Conservation (phyloP, 2,888 invertebrate species). For the Drosophila emarginata region DNA sequence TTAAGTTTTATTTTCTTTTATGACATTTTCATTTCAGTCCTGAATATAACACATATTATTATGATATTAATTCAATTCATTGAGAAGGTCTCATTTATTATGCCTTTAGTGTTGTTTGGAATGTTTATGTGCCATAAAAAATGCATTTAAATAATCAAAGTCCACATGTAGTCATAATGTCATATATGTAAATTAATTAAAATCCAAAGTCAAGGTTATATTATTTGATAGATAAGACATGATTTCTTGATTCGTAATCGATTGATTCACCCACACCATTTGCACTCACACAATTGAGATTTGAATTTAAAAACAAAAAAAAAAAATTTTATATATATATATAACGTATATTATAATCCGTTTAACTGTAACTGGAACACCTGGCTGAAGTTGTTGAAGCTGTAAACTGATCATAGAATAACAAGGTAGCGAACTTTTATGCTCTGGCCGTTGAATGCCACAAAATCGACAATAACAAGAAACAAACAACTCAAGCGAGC, state of each 20-base stretch:
- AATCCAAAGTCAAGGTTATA: conserved; percentile 67
- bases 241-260: neutral
- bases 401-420: conserved; percentile 81
- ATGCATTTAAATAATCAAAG: conserved; percentile 44
- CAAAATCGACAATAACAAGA: conserved; percentile 39
- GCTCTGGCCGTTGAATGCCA: conserved; percentile 79
- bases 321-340: conserved; percentile 29
- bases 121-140: conserved; percentile 24
- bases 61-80: neutral
- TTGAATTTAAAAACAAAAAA: too few relatives aligned
- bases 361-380: conserved; percentile 49
- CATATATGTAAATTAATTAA: neutral
- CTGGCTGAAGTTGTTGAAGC: conserved; percentile 57
- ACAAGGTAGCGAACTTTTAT: conserved; percentile 81
- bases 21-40: too few relatives aligned
- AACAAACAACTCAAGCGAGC: conserved; percentile 57
- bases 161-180: conserved; percentile 25
- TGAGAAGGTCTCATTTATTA: conserved; percentile 12
- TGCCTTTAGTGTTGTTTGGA: conserved; percentile 28
- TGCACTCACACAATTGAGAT: conserved; percentile 25
- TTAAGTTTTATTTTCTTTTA: too few relatives aligned
- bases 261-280: neutral
- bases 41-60: neutral
- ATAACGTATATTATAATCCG: conserved; percentile 27
- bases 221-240: neutral